Conservation (phyloP, 2,888 invertebrate genomes). For the Neoaliturus tenellus region DNA sequence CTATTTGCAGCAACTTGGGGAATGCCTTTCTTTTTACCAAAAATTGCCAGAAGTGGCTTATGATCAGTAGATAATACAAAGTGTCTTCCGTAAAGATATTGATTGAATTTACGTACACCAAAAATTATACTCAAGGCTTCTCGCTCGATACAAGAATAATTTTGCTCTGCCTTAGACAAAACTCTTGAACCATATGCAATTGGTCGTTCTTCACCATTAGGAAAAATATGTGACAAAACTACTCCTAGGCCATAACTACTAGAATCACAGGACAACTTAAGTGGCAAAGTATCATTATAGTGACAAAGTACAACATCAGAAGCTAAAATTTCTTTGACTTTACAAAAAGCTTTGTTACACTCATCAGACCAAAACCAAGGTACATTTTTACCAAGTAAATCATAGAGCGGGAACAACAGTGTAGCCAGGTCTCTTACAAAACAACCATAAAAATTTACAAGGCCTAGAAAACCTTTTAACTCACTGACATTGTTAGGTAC, state of each 20-base stretch:
- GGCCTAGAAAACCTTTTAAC: not conserved
- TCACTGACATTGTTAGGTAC: not conserved
- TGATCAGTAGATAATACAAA: not conserved
- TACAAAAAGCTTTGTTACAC: not conserved
- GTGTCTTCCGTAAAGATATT: not conserved
- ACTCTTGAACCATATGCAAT: slow-evolving; percentile 14
- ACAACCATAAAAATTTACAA: slow-evolving; percentile 7
- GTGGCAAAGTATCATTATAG: slow-evolving; percentile 3
- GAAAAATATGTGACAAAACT: not conserved
- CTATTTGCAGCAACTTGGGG: not conserved
- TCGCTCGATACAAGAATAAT: not conserved
- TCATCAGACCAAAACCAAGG: slow-evolving; percentile 6
- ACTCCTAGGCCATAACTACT: not conserved
- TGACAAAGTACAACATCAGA: not conserved
- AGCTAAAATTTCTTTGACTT: slow-evolving; percentile 4
- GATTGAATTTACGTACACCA: not conserved
- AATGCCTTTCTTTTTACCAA: not conserved
- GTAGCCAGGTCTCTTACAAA: slow-evolving; percentile 5
- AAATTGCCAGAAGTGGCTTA: not conserved
- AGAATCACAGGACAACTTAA: slow-evolving; percentile 21
- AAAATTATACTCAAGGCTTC: slow-evolving; percentile 25
- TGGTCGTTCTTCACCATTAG: not conserved
- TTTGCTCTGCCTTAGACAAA: slow-evolving; percentile 4
- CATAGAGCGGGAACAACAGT: slow-evolving; percentile 9
- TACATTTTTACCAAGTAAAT: slow-evolving; percentile 29